These are phyloP conservation scores for Chiloscyllium punctatum DNA, from an alignment of 2,797 vertebrate species.

Conservation along the genomic window DNA sequence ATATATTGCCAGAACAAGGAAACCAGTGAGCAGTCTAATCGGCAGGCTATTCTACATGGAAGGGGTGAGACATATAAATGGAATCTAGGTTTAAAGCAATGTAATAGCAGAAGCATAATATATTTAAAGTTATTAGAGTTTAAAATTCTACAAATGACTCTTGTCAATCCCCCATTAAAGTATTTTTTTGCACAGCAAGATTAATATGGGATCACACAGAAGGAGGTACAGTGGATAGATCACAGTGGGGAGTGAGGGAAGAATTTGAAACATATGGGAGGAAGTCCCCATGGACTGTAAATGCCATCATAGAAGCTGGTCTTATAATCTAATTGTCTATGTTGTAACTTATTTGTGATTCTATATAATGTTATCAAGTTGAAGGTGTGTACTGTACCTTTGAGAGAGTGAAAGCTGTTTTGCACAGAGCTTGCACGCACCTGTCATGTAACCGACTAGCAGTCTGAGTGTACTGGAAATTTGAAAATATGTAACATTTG, in stretches of 20 bases:
- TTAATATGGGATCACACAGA: neutral
- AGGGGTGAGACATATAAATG: neutral
- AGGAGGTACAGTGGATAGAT: neutral
- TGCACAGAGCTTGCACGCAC: no score
- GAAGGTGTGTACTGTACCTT: no score
- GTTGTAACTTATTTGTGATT: no score
- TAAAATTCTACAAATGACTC: neutral
- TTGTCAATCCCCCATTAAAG: neutral
- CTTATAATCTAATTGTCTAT: neutral
- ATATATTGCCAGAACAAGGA: no score
- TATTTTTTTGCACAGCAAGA: neutral
- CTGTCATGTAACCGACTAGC: no score
- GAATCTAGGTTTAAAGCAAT: neutral
- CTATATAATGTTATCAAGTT: no score
- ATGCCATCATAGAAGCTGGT: neutral
- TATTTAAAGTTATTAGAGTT: neutral
- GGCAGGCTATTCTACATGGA: neutral
- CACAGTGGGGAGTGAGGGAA: neutral
- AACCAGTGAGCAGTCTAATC: neutral
- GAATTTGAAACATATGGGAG: neutral
- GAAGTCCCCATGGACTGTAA: neutral
- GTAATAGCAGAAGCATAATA: neutral
- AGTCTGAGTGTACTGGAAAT: no score
- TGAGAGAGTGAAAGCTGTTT: no score
- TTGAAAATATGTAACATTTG: no score